Evolutionary conservation across 2,888 invertebrate species (phyloP), one percentile per base, ranked within the genome.

Genomic region (Sisyra terminalis): DNA sequence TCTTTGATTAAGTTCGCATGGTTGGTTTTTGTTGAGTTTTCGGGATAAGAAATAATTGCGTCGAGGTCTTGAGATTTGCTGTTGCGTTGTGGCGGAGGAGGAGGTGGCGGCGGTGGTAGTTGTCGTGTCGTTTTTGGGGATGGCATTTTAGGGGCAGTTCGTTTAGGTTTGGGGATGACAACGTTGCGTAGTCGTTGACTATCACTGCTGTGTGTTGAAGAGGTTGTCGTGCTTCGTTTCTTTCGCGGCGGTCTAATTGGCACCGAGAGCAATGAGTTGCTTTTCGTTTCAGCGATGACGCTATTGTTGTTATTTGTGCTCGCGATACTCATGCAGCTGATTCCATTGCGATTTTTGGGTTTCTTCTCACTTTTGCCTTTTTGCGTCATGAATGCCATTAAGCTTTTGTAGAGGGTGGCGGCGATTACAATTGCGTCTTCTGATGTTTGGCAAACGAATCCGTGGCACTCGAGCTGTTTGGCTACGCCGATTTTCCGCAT

Each of bases 391-490:
- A 82, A 82, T 46, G 84, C 78, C 67, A 89, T 80, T 44, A 90
- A 67, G 29, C 86, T 86, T 63, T 88, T 84, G 64, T 90, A 90
- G 50, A 90, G 68, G 48, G 88, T 89, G 38, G 89, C 89, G 10
- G 90, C 90, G 52, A 90, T 85, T 1, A 88, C 86, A 31, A 90
- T 83, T 47, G 90, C 89, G 61, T 90, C 89, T 64, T 89, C 88
- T 29, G 87, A 81, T 53, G 81, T 81, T 60, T 81, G 80, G 62
- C 89, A 90, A 51, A 87, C 82, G 63, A 89, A 90, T 37, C 84
- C 89, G 66, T 90, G 90, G 61, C 89, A 90, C 66, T 89, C 87
- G 47, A 89, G 64, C 51, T 82, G 73, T 56, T 83, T 82, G 2
- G 82, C 78, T 15, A 79, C 76, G 37, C 78, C 82, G 40, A 75